Evolutionary conservation across 1,140 invertebrate species (phyloP).

Genomic region (Pseudomyrmex gracilis): DNA sequence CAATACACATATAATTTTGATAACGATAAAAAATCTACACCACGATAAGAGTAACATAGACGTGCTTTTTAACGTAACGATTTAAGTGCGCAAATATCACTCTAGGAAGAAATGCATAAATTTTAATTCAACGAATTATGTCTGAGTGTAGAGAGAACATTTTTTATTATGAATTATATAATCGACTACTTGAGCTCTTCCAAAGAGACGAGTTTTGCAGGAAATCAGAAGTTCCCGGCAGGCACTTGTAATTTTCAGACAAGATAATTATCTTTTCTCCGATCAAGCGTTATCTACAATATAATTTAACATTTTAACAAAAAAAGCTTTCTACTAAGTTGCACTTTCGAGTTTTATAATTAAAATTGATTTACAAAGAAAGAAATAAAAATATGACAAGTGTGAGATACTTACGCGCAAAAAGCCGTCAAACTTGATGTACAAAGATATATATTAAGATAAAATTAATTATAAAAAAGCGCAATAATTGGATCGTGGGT

Average conservation of each 20-base stretch:
- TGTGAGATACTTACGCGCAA: constrained; percentile 21
- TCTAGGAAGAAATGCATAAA: not conserved
- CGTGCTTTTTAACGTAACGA: constrained; percentile 1
- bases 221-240: constrained; percentile 49
- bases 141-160: constrained; percentile 3
- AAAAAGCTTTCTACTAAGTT: constrained; percentile 26
- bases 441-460: constrained; percentile 20
- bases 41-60: not conserved
- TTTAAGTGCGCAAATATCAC: not conserved
- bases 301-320: constrained; percentile 18
- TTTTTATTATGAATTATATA: constrained; percentile 39
- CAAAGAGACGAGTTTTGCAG: constrained; percentile 22
- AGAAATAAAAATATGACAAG: constrained; percentile 1
- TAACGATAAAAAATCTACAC: not conserved
- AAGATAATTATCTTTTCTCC: constrained; percentile 58
- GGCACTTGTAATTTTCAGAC: constrained; percentile 55
- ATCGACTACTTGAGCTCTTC: constrained; percentile 29
- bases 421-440: not conserved
- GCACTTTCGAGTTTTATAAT: constrained; percentile 11
- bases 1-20: constrained; percentile 5
- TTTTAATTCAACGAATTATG: constrained; percentile 27
- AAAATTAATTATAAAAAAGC: constrained; percentile 21
- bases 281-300: constrained; percentile 40
- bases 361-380: not conserved
- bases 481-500: constrained; percentile 33